phyloP scores from a whole-genome alignment of 1,140 invertebrate species.

The Epicauta chinensis region DNA sequence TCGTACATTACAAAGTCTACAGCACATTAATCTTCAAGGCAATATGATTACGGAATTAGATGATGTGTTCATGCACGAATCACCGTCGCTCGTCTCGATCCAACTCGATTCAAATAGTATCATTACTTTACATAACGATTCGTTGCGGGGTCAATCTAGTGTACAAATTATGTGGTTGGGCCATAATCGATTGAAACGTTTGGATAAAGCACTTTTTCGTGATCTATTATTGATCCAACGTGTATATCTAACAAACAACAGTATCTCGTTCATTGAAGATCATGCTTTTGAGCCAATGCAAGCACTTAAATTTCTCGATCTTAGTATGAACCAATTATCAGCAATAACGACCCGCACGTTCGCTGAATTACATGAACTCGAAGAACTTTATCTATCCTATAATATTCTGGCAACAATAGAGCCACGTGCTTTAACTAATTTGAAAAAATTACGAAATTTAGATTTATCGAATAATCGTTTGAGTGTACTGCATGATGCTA shows the following conservation, averaged over 20 bases:
- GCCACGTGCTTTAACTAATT: constrained; percentile 50
- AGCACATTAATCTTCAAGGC: constrained; percentile 81
- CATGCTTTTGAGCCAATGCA: constrained; percentile 70
- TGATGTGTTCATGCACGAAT: constrained; percentile 71
- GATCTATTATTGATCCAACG: constrained; percentile 69
- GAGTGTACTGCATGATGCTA: constrained; percentile 47
- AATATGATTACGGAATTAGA: constrained; percentile 70
- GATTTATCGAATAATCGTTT: constrained; percentile 59
- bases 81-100: constrained; percentile 73
- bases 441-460: constrained; percentile 54
- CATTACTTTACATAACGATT: constrained; percentile 66
- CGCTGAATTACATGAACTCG: constrained; percentile 60
- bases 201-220: constrained; percentile 65
- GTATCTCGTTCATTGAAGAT: constrained; percentile 71
- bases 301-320: constrained; percentile 67
- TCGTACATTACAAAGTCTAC: constrained; percentile 71
- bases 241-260: constrained; percentile 78
- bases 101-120: constrained; percentile 81
- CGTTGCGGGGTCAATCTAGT: constrained; percentile 68
- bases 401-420: constrained; percentile 54
- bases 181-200: constrained; percentile 69
- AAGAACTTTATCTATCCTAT: constrained; percentile 57
- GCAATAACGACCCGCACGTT: constrained; percentile 62
- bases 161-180: constrained; percentile 83
- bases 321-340: constrained; percentile 66